Evolutionary conservation across 2,797 vertebrate species (phyloP), one percentile per base, ranked within the genome.

Genomic region (Enteromius unitaeniatus): DNA sequence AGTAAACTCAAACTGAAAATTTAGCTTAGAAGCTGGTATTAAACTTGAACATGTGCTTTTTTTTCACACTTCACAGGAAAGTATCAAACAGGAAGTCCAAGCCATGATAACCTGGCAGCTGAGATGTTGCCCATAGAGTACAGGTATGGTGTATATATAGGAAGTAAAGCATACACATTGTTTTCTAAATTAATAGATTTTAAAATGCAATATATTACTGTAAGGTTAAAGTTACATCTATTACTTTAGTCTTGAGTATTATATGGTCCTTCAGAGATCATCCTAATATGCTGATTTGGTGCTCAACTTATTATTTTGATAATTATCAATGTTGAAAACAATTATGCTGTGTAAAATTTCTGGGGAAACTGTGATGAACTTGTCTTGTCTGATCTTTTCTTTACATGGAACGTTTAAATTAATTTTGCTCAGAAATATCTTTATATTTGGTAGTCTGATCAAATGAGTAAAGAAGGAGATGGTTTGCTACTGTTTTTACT

Each of bases 101-200:
- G 92, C 90, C 95, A 96, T 7, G 97, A 98, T 49, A 98, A 96
- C 91, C 95, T 99, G 88, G 98, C 97, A 88, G 97, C 97, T 91
- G 98, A 99, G 91, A 94, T 99, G 87, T 92, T 99, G 80, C 98
- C 98, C 4, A 93, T 97, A 82, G 97, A 99, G 89, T 98, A 96
- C 89, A 97, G 97, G 98, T 99, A 85, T 15, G 34, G 45, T 13
- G 53, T 81, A 9, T 67, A 13, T 74, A n/a, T 45, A 47, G 51
- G 40, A 31, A 2, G 37, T 42, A 10, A n/a, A 76, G 15, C 4
- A 75, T 73, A 10, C 8, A 31, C 3, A 21, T 10, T n/a, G 14
- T 45, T 34, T 21, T 8, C 14, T 69, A 69, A 40, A n/a, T 42
- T 21, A 40, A 40, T 13, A 45, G 1, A 26, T 45, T 15, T 70